These are phyloP conservation scores for Drosophila bipectinata DNA, from an alignment of 1,140 invertebrate genomes.

Conservation along the genomic window DNA sequence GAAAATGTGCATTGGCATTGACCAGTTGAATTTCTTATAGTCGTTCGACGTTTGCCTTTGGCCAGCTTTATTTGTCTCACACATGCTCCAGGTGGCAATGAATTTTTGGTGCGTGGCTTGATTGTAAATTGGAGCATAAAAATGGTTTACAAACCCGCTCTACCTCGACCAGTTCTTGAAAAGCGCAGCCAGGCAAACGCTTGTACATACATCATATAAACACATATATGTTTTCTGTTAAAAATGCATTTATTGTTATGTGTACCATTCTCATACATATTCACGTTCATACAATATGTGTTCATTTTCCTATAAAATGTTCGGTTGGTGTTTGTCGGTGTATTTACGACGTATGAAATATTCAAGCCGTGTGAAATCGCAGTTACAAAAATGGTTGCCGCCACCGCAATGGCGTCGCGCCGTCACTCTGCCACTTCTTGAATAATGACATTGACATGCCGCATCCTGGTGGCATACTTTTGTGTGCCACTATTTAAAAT, in stretches of 20 bases:
- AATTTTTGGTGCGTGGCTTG: constrained; percentile 78
- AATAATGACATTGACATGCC: constrained; percentile 79
- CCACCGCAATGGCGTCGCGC: constrained; percentile 34
- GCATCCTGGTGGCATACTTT: constrained; percentile 53
- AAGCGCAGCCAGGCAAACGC: constrained; percentile 10
- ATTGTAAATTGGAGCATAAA: constrained; percentile 81
- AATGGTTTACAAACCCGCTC: constrained; percentile 64
- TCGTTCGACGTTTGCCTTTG: constrained; percentile 14
- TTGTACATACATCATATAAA: background rate
- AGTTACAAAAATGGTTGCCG: constrained; percentile 8
- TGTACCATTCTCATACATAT: background rate
- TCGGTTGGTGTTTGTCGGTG: constrained; percentile 18
- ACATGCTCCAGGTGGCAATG: constrained; percentile 79
- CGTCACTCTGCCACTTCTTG: constrained; percentile 56
- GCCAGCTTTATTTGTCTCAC: constrained; percentile 22
- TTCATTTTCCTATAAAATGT: constrained; percentile 15
- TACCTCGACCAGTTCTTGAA: constrained; percentile 30
- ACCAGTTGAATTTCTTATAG: constrained; percentile 21
- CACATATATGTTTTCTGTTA: constrained; percentile 49
- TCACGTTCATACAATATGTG: background rate
- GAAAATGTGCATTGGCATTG: constrained; percentile 26
- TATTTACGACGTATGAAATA: constrained; percentile 48
- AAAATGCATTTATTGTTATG: constrained; percentile 59
- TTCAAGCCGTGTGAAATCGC: constrained; percentile 18
- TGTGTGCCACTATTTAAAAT: constrained; percentile 42